phyloP scores from a whole-genome alignment of 1,140 invertebrate species.

The Eueides isabella region DNA sequence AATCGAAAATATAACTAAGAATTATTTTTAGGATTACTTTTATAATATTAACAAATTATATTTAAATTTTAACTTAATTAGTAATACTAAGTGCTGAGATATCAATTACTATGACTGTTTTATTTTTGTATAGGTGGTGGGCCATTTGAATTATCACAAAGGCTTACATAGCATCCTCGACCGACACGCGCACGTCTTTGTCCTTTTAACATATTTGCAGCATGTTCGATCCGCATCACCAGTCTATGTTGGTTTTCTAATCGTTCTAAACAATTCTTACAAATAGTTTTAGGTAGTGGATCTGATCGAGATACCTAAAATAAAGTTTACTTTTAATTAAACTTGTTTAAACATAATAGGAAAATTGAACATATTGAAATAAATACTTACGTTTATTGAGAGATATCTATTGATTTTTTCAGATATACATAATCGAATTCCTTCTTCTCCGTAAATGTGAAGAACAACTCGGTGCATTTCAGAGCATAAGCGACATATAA shows the following conservation, averaged over 20 bases:
- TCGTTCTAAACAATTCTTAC: slow-evolving; percentile 86
- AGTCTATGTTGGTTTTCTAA: slow-evolving; percentile 87
- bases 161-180: slow-evolving; percentile 52
- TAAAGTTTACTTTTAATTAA: slow-evolving; percentile 15
- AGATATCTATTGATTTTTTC: slow-evolving; percentile 90
- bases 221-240: slow-evolving; percentile 83
- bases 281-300: slow-evolving; percentile 89
- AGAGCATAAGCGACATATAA: slow-evolving; percentile 90
- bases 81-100: slow-evolving; percentile 17
- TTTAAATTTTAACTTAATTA: slow-evolving; percentile 19
- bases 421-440: slow-evolving; percentile 86
- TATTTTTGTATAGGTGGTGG: slow-evolving; percentile 55
- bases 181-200: slow-evolving; percentile 54
- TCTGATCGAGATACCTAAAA: slow-evolving; percentile 87
- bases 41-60: slow-evolving; percentile 12
- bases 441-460: slow-evolving; percentile 90
- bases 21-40: not conserved
- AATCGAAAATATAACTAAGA: slow-evolving; percentile 5
- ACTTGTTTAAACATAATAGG: not conserved
- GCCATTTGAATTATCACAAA: slow-evolving; percentile 54
- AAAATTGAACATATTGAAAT: slow-evolving; percentile 30
- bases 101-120: slow-evolving; percentile 31
- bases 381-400: slow-evolving; percentile 85
- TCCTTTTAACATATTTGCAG: slow-evolving; percentile 69
- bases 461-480: slow-evolving; percentile 91